A percentile compares a stretch with the other conserved stretches of the same genome.
phyloP scores from a whole-genome alignment of 2,113 vertebrate species.

The Oncorhynchus keta region DNA sequence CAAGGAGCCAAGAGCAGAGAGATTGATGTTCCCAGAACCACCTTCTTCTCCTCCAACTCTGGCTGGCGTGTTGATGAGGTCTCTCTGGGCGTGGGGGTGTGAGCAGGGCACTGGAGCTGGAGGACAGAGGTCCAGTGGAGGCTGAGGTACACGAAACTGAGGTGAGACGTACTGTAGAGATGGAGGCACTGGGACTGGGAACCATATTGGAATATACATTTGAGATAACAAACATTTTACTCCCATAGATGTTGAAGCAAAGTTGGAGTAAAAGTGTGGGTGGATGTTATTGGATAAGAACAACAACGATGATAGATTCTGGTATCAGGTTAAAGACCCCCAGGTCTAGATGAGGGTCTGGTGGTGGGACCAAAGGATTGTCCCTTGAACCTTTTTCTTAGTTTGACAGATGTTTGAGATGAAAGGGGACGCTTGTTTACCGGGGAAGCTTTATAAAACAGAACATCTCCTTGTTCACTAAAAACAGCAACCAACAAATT shows the following conservation, averaged over 20 bases:
- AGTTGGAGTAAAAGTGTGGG: not conserved
- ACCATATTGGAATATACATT: not conserved
- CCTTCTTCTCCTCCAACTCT: conserved; percentile 19
- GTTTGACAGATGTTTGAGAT: conserved; percentile 48
- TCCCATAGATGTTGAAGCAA: not conserved
- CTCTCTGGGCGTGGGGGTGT: not conserved
- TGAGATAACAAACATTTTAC: not conserved
- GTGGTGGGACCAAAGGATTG: not conserved
- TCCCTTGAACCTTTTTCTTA: conserved; percentile 16
- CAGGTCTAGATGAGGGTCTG: not conserved
- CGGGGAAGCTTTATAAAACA: conserved; percentile 43
- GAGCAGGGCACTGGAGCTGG: not conserved
- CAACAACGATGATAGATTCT: not conserved
- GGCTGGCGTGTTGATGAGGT: conserved; percentile 24
- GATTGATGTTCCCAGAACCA: conserved; percentile 53
- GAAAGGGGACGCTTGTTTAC: conserved; percentile 41
- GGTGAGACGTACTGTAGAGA: not conserved
- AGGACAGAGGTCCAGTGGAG: not conserved
- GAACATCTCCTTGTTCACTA: conserved; percentile 43
- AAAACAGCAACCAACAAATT: conserved; percentile 53
- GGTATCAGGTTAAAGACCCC: not conserved
- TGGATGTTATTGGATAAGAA: not conserved
- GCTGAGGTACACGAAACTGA: not conserved
- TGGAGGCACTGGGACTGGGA: not conserved
- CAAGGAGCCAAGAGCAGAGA: conserved; percentile 14